phyloP scores from a whole-genome alignment of 2,113 vertebrate genomes.

The Malurus cyaneus region DNA sequence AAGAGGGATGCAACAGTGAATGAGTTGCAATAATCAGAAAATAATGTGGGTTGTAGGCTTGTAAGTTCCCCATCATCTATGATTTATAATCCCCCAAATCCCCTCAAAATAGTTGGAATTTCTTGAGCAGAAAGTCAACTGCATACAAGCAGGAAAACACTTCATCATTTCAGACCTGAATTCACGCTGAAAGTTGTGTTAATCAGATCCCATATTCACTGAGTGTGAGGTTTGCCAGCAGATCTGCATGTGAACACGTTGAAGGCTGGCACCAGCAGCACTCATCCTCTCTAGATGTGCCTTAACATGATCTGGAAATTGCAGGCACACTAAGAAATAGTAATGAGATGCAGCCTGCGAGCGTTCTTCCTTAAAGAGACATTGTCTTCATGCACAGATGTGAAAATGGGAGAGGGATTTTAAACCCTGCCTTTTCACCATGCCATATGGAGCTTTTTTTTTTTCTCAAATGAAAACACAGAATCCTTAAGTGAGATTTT shows the following conservation, averaged over 20 bases:
- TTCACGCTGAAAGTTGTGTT: background rate
- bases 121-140: background rate
- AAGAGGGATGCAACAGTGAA: background rate
- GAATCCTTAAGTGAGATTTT: background rate
- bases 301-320: background rate
- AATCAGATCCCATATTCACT: background rate
- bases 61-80: fast-evolving
- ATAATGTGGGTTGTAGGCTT: background rate
- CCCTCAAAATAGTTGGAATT: background rate
- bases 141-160: background rate
- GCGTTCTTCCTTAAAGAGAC: background rate
- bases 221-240: background rate
- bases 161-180: background rate
- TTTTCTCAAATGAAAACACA: background rate
- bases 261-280: background rate
- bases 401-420: background rate
- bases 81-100: background rate
- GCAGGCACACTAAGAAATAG: background rate
- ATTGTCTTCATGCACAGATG: background rate
- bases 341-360: background rate
- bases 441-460: background rate
- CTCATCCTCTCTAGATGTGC: background rate
- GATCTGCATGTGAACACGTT: fast-evolving
- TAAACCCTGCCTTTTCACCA: background rate
- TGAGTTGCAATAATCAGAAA: background rate